Percentiles rank a stretch among this genome's conserved stretches.
These are phyloP conservation scores for Escarpia spicata DNA, from an alignment of 2,888 invertebrate genomes.

Conservation along the genomic window DNA sequence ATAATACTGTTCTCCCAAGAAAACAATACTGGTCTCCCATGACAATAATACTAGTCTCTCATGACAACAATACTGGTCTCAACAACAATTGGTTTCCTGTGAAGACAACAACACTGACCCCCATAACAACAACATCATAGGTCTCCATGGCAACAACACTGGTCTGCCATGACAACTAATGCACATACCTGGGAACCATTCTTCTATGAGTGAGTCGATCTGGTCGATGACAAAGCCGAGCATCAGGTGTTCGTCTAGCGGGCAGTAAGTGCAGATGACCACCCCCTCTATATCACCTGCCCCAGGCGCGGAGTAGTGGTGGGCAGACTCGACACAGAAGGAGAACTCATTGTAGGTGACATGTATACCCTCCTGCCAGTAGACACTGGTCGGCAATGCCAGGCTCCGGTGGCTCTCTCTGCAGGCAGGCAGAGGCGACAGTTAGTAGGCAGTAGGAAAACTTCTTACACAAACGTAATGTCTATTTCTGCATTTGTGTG, in stretches of 20 bases:
- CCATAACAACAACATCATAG: too few relatives aligned
- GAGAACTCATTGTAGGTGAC: conserved; percentile 49
- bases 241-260: conserved; percentile 38
- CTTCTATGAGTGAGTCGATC: conserved; percentile 54
- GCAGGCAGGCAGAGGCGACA: not conserved
- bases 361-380: conserved; percentile 57
- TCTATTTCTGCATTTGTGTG: not conserved
- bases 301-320: not conserved
- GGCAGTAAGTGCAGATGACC: conserved; percentile 24
- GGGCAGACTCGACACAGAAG: conserved; percentile 51
- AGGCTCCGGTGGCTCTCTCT: conserved; percentile 7
- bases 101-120: too few relatives aligned
- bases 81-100: too few relatives aligned
- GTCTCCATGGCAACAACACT: too few relatives aligned
- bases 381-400: conserved; percentile 45
- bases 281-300: not conserved
- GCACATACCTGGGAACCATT: conserved; percentile 56
- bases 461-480: not conserved
- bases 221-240: conserved; percentile 58
- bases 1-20: too few relatives aligned
- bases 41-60: too few relatives aligned
- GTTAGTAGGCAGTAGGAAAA: not conserved
- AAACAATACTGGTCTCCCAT: not conserved
- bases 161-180: not conserved
- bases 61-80: not conserved